Evolutionary conservation across 2,888 invertebrate species (phyloP), one percentile per base, ranked within the genome.

Genomic region (Latrodectus hesperus): DNA sequence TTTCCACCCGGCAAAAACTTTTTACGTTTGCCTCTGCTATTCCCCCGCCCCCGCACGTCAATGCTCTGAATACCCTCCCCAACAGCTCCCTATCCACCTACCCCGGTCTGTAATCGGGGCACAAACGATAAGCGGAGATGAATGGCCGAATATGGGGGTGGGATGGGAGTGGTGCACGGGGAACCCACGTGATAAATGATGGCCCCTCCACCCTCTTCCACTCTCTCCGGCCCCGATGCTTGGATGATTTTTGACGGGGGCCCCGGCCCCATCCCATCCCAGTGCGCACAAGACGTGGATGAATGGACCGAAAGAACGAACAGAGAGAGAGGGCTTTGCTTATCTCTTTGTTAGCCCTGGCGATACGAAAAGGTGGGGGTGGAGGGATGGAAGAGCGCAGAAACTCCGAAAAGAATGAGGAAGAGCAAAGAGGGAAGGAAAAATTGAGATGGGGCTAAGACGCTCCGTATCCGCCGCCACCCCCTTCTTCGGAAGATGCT

Each of bases 191-290:
- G 84, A 84, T 84, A 84, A 84, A 84, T 84, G 84, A 84, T 68
- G 83, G 52, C 71, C 55, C 68, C 68, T 26, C n/a, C 68, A 22
- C 22, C 53, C 55, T 64, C 68, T 76, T 22, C 38, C n/a, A 55
- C 14, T 53, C 76, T 22, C 64, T 53, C 73, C 52, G n/a, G 60
- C 73, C 73, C 75, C 38, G 38, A 84, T 53, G 67, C 80, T 75
- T 71, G 80, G 85, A 74, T 81, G 86, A 87, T 87, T 87, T 87
- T 87, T 87, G 86, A 87, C 86, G 86, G 76, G 52, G 75, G 64
- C 55, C 55, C 55, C 60, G 51, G 74, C 17, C 73, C 64, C 38
- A 38, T 38, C 38, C 38, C 38, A 38, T n/a, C 78, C 67, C 17
- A 26, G 68, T 73, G 74, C 38, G 38, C 74, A 60, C 55, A 68